Conservation (phyloP, 2,113 vertebrate genomes). For the Vicugna pacos region DNA sequence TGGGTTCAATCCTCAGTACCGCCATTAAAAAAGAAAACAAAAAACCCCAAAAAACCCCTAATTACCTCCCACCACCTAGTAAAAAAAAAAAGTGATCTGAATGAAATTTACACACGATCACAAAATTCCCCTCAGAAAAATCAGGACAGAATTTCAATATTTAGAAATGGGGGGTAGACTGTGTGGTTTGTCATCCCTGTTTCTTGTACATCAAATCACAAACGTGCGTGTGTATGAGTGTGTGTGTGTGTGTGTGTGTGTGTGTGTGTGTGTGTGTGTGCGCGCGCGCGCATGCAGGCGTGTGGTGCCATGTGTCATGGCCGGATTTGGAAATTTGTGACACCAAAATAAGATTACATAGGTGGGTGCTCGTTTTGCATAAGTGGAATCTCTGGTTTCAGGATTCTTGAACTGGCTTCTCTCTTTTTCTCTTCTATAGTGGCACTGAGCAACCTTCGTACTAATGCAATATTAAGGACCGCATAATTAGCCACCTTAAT, state of each 20-base stretch:
- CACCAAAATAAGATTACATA: background rate
- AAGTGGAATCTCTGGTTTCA: background rate
- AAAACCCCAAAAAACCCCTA: too few relatives aligned
- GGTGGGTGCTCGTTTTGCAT: background rate
- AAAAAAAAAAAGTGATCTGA: background rate
- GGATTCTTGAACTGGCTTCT: background rate
- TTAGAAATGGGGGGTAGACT: background rate
- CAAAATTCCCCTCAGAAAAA: background rate
- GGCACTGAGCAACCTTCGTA: slow-evolving; percentile 12
- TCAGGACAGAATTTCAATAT: background rate
- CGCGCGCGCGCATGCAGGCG: rapidly evolving
- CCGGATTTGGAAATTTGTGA: background rate
- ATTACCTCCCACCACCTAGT: too few relatives aligned
- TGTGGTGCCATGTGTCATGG: background rate
- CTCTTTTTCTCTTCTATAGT: slow-evolving; percentile 54
- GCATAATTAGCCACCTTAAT: slow-evolving; percentile 74
- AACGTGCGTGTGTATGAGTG: rapidly evolving
- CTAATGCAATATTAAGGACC: slow-evolving; percentile 69
- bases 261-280: rapidly evolving
- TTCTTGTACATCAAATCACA: background rate
- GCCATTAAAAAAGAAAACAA: too few relatives aligned
- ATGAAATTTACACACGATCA: background rate
- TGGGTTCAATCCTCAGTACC: too few relatives aligned
- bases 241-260: too few relatives aligned
- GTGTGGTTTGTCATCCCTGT: background rate